Evolutionary conservation across 2,797 vertebrate species (phyloP).

Genomic region (Euthynnus affinis): DNA sequence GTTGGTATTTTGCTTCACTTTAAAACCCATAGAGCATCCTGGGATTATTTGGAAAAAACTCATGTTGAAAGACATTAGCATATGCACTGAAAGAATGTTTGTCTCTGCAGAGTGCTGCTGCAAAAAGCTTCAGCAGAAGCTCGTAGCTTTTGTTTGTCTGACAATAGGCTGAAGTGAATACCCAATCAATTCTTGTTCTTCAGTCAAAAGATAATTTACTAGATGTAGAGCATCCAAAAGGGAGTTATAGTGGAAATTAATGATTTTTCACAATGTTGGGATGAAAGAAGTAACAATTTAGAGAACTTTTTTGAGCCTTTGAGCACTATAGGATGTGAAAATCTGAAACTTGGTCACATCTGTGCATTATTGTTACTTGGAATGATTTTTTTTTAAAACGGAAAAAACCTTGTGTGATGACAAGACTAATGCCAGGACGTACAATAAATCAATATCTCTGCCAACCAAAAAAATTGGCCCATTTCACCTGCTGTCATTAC

Average conservation of each 20-base stretch:
- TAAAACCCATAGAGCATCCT: neutral
- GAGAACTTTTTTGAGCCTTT: neutral
- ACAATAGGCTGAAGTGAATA: constrained; percentile 44
- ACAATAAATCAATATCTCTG: constrained; percentile 39
- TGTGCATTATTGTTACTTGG: neutral
- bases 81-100: constrained; percentile 10
- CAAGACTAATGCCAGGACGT: constrained; percentile 1
- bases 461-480: constrained; percentile 48
- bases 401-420: constrained; percentile 12
- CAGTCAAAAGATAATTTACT: constrained; percentile 34
- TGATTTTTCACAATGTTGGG: constrained; percentile 1
- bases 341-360: neutral
- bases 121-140: constrained; percentile 6
- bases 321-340: neutral
- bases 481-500: constrained; percentile 62
- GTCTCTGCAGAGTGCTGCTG: constrained; percentile 19
- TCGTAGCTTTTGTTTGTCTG: constrained; percentile 44
- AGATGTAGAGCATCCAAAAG: constrained; percentile 7
- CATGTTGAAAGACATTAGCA: constrained; percentile 21
- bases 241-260: constrained; percentile 10
- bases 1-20: constrained; percentile 34
- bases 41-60: constrained; percentile 15
- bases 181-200: constrained; percentile 32
- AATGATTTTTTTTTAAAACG: constrained; percentile 18
- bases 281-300: constrained; percentile 15